Conservation (phyloP, 2,797 vertebrate genomes). For the Epinephelus awoara region DNA sequence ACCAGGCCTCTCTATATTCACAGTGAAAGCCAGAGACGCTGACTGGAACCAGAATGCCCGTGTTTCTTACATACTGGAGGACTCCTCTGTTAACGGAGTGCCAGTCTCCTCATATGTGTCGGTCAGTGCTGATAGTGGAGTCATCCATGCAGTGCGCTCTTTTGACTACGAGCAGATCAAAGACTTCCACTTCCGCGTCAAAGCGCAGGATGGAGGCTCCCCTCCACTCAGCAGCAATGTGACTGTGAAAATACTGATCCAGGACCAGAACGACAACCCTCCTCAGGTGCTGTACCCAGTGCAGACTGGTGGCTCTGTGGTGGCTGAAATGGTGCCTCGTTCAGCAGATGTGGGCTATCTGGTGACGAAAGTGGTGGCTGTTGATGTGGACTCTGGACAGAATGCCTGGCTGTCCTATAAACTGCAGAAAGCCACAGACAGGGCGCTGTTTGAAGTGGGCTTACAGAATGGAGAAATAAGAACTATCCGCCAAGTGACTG, state of each 20-base stretch:
- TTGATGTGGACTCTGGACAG: conserved; percentile 86
- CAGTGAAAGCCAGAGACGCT: conserved; percentile 72
- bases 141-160: no score
- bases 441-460: conserved; percentile 81
- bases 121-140: no score
- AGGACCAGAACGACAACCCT: conserved; percentile 77
- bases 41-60: conserved; percentile 73
- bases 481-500: conserved; percentile 75
- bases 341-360: conserved; percentile 86
- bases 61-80: conserved; percentile 76
- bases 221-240: conserved; percentile 78
- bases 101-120: no score
- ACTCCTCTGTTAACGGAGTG: conserved; percentile 66
- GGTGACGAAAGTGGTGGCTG: conserved; percentile 87
- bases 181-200: conserved; percentile 41
- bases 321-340: conserved; percentile 86
- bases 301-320: conserved; percentile 66
- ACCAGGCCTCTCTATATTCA: conserved; percentile 73
- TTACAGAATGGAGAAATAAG: conserved; percentile 81
- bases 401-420: conserved; percentile 86
- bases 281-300: conserved; percentile 73
- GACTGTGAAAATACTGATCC: conserved; percentile 32
- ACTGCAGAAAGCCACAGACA: conserved; percentile 80
- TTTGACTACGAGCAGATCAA: no score
- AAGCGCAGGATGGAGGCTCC: conserved; percentile 83